Conservation (phyloP, 2,888 invertebrate species). For the Drosophila basisetae region DNA sequence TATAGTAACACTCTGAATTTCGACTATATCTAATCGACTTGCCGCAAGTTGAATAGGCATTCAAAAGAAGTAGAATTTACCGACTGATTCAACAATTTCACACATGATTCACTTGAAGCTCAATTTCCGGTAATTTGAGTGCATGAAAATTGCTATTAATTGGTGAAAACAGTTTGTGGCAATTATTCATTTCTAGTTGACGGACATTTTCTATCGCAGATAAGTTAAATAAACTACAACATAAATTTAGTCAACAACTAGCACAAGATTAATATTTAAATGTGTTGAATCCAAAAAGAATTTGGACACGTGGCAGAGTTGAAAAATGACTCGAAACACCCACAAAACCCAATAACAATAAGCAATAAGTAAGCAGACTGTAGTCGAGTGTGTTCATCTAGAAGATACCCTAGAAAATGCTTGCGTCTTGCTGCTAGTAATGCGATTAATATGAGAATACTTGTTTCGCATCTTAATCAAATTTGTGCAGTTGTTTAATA, state of each 20-base stretch:
- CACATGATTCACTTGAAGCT: constrained; percentile 18
- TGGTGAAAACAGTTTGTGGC: neutral
- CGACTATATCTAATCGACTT: constrained; percentile 37
- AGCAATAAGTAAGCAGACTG: neutral
- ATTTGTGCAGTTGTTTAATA: too few species aligned
- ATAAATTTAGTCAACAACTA: neutral
- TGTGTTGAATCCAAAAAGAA: neutral
- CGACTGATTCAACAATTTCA: constrained; percentile 20
- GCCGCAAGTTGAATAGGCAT: neutral
- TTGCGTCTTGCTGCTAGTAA: too few species aligned
- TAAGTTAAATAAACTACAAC: neutral
- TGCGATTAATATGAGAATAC: neutral
- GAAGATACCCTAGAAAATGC: neutral
- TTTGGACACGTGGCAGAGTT: neutral
- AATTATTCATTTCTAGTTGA: neutral
- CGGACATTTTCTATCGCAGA: neutral
- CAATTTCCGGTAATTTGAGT: constrained; percentile 18
- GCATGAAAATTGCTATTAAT: constrained; percentile 1
- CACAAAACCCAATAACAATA: constrained; percentile 7
- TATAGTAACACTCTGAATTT: constrained; percentile 1
- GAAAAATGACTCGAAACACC: constrained; percentile 21
- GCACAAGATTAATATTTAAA: neutral
- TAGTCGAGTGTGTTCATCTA: neutral
- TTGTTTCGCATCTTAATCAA: too few species aligned
- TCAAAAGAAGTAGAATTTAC: constrained; percentile 8